These are phyloP conservation scores for Dyspetes luteomarginatus DNA, from an alignment of 2,888 invertebrate species.

Conservation along the genomic window DNA sequence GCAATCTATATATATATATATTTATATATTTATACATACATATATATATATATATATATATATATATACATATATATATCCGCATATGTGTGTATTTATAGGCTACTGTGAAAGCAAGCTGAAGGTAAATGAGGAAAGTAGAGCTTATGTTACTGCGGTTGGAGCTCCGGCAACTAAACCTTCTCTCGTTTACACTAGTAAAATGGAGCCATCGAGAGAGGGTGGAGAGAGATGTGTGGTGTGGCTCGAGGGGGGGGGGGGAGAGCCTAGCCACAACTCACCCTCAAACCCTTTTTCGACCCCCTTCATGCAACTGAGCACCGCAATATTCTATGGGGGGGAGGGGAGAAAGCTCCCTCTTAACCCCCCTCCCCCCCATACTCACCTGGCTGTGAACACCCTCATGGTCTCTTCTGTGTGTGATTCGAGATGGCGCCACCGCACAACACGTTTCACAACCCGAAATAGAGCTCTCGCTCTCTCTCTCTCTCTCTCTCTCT, in stretches of 20 bases:
- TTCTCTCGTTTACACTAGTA: conserved; percentile 19
- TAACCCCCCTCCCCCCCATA: too few species aligned
- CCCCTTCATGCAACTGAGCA: not conserved
- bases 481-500: too few species aligned
- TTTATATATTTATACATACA: too few species aligned
- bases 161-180: conserved; percentile 5
- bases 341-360: too few species aligned
- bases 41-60: too few species aligned
- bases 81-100: not conserved
- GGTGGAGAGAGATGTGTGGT: not conserved
- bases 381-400: not conserved
- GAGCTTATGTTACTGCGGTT: conserved; percentile 10
- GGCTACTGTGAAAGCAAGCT: not conserved
- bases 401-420: not conserved
- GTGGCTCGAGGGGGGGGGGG: not conserved
- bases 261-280: not conserved
- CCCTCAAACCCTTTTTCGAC: not conserved
- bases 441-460: not conserved
- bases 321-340: not conserved
- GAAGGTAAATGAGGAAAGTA: not conserved
- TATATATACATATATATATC: too few species aligned
- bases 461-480: too few species aligned
- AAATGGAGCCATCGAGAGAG: not conserved
- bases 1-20: too few species aligned
- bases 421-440: not conserved